Conservation (phyloP, 2,888 invertebrate species). For the Amphimallon solstitiale region DNA sequence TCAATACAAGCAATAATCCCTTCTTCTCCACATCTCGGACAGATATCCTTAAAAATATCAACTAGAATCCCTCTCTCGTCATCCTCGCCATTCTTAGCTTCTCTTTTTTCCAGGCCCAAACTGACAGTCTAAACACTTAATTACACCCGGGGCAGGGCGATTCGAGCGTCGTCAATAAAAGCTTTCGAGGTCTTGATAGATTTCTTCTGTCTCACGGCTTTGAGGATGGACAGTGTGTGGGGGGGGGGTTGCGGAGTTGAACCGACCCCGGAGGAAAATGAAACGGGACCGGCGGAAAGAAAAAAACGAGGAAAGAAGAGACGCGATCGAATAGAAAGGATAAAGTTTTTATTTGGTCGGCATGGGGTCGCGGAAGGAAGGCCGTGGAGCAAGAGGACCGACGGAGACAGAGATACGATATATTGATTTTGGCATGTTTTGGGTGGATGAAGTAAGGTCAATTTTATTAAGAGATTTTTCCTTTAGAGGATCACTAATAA, state of each 20-base stretch:
- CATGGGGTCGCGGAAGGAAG: not conserved
- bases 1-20: too few relatives aligned
- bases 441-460: not conserved
- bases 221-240: not conserved
- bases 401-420: not conserved
- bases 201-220: slow-evolving; percentile 21
- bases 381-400: not conserved
- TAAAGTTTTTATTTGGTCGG: too few relatives aligned
- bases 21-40: not conserved
- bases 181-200: slow-evolving; percentile 24
- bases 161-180: slow-evolving; percentile 24
- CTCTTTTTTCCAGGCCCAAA: not conserved
- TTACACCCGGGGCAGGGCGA: slow-evolving; percentile 23
- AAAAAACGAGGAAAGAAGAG: not conserved
- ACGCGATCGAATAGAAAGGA: too few relatives aligned
- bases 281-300: too few relatives aligned
- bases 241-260: not conserved
- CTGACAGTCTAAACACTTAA: slow-evolving; percentile 32
- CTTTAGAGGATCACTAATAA: too few relatives aligned
- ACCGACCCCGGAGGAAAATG: not conserved
- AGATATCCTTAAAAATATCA: slow-evolving; percentile 1
- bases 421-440: slow-evolving; percentile 21
- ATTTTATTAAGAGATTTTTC: not conserved
- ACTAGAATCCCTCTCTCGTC: slow-evolving; percentile 1
- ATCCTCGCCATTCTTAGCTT: not conserved